These are phyloP conservation scores for Actenoides lindsayi DNA, from an alignment of 2,113 vertebrate species.

Conservation along the genomic window DNA sequence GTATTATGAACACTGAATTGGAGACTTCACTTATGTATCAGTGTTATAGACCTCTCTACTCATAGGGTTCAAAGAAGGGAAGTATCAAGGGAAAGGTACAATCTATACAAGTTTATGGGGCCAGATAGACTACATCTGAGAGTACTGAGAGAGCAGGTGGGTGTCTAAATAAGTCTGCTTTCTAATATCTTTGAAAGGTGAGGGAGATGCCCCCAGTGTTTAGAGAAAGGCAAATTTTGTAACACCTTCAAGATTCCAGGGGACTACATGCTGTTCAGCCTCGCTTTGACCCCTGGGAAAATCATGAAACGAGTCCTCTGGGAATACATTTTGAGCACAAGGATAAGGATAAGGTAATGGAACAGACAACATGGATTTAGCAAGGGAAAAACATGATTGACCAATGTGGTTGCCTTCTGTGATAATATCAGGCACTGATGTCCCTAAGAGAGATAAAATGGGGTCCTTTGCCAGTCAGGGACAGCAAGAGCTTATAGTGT, in stretches of 20 bases:
- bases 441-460: neutral
- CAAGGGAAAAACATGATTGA: neutral
- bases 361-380: neutral
- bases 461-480: neutral
- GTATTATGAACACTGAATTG: neutral
- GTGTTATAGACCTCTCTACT: neutral
- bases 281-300: neutral
- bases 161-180: neutral
- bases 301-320: fast-evolving
- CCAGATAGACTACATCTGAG: neutral
- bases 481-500: neutral
- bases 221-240: neutral
- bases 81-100: neutral
- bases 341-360: neutral
- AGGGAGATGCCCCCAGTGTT: neutral
- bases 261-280: neutral
- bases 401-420: neutral
- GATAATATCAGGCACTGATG: no score
- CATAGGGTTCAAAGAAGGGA: neutral
- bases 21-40: neutral
- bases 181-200: neutral
- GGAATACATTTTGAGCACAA: neutral
- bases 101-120: neutral
- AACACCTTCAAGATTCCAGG: neutral
- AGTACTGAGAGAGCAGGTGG: neutral